A percentile compares a stretch with the other conserved stretches of the same genome.
Evolutionary conservation across 2,888 invertebrate genomes (phyloP).

Genomic region (Phortica okadai): DNA sequence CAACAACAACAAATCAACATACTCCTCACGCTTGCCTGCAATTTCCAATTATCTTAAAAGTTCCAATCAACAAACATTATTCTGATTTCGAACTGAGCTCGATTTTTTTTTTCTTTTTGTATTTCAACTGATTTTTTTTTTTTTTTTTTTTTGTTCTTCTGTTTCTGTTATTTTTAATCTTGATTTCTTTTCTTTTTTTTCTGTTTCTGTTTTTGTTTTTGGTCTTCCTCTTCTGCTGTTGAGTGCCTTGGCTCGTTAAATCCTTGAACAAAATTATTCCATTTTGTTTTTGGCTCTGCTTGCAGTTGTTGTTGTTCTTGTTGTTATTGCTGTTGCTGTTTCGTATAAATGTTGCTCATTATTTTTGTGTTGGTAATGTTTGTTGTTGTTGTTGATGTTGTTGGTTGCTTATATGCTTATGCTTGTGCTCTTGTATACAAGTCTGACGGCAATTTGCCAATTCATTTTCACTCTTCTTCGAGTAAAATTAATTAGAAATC

Average conservation of each 20-base stretch:
- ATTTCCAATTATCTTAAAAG: constrained; percentile 53
- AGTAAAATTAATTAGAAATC: constrained; percentile 65
- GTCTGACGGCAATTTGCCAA: constrained; percentile 58
- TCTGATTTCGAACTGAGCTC: constrained; percentile 7
- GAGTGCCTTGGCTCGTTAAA: background rate
- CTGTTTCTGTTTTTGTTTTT: background rate
- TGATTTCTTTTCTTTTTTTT: background rate
- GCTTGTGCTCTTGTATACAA: no score
- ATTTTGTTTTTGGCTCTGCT: background rate
- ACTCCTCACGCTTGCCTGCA: constrained; percentile 3
- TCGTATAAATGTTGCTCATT: constrained; percentile 13
- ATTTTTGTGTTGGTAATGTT: background rate
- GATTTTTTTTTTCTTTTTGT: background rate
- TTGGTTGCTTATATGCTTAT: no score
- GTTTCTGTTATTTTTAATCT: constrained; percentile 1
- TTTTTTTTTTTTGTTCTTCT: background rate
- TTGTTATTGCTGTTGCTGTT: background rate
- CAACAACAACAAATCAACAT: background rate
- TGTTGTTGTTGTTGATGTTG: constrained; percentile 35
- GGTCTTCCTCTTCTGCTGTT: background rate
- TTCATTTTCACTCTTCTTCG: constrained; percentile 58
- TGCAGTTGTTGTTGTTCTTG: background rate
- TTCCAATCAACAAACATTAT: constrained; percentile 47
- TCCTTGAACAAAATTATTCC: background rate
- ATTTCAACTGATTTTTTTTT: background rate